Conservation (phyloP, 2,113 vertebrate species). For the Lasiurus borealis region DNA sequence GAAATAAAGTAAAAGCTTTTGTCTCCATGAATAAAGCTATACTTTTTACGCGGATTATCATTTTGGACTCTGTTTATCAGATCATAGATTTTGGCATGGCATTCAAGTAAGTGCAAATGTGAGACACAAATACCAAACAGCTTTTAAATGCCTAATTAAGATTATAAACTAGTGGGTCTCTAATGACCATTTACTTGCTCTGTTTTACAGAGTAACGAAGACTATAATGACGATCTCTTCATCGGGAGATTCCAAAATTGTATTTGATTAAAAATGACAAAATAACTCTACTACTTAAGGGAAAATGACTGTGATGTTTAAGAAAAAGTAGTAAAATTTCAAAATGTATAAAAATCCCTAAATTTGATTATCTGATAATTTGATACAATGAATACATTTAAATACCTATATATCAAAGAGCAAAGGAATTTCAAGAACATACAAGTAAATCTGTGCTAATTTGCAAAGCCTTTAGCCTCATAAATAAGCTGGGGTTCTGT, state of each 20-base stretch:
- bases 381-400: neutral
- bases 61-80: slow-evolving; percentile 42
- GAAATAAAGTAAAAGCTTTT: neutral
- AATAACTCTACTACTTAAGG: neutral
- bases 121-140: neutral
- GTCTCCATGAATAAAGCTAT: neutral
- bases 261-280: slow-evolving; percentile 15
- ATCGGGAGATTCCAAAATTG: neutral
- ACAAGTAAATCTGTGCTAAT: neutral
- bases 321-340: neutral
- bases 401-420: neutral
- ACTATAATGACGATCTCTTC: slow-evolving; percentile 10
- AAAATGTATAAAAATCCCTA: neutral
- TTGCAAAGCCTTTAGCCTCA: neutral
- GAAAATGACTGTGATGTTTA: neutral
- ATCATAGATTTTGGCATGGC: neutral
- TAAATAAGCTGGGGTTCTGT: neutral
- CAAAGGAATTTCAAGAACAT: neutral
- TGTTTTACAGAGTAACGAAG: neutral
- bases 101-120: slow-evolving; percentile 55
- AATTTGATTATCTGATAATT: neutral
- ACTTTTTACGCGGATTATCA: slow-evolving; percentile 22
- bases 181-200: neutral
- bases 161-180: neutral
- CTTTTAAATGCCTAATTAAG: slow-evolving; percentile 65